Evolutionary conservation across 2,888 invertebrate species (phyloP).

Genomic region (Aproaerema taeniolella): DNA sequence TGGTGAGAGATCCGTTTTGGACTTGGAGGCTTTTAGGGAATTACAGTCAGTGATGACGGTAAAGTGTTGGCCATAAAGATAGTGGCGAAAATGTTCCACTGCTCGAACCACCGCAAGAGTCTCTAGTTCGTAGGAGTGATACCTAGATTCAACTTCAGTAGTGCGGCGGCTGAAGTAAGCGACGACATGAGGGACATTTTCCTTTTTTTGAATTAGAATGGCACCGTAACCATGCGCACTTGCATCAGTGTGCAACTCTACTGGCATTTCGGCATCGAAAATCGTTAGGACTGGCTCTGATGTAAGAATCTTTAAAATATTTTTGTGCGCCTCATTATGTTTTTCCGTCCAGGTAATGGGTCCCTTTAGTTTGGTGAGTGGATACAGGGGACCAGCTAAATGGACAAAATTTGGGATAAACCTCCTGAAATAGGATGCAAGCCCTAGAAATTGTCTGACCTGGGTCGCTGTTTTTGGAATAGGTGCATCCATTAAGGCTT

Average conservation of each 20-base stretch:
- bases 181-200: too few relatives aligned
- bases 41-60: too few relatives aligned
- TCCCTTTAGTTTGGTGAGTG: not conserved
- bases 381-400: slow-evolving; percentile 13
- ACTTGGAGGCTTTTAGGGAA: too few relatives aligned
- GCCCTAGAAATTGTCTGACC: slow-evolving; percentile 8
- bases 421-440: slow-evolving; percentile 15
- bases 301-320: slow-evolving; percentile 3
- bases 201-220: slow-evolving; percentile 18
- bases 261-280: not conserved
- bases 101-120: too few relatives aligned
- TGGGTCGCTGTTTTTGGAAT: not conserved
- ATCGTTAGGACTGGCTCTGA: slow-evolving; percentile 4
- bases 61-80: too few relatives aligned
- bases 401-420: slow-evolving; percentile 18
- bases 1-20: too few relatives aligned
- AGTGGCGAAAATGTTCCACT: too few relatives aligned
- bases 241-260: slow-evolving; percentile 18
- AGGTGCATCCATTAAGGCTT: slow-evolving; percentile 3
- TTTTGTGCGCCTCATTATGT: slow-evolving; percentile 1
- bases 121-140: too few relatives aligned
- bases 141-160: too few relatives aligned
- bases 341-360: slow-evolving; percentile 4
- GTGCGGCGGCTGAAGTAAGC: too few relatives aligned
- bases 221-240: slow-evolving; percentile 26